Conservation (phyloP, 1,140 invertebrate species). For the Lysiphlebus fabarum region DNA sequence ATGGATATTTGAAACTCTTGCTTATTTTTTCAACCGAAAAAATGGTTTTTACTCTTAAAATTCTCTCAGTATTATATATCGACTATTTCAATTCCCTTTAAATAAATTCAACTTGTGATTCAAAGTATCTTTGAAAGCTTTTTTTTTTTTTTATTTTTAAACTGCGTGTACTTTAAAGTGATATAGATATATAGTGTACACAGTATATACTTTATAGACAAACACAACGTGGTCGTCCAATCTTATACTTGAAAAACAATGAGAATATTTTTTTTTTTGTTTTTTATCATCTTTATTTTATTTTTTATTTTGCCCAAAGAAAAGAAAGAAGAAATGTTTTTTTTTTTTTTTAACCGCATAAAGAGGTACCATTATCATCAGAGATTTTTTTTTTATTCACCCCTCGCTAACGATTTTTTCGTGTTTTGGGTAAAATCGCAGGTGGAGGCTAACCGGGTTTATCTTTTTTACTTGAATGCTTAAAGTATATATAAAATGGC, state of each 20-base stretch:
- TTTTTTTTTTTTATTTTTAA: constrained; percentile 15
- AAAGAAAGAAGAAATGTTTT: neutral
- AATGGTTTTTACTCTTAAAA: no score
- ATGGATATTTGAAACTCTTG: no score
- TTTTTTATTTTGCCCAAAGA: neutral
- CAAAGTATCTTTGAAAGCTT: constrained; percentile 19
- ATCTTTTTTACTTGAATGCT: constrained; percentile 8
- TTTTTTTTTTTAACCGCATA: constrained; percentile 4
- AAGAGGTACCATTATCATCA: constrained; percentile 13
- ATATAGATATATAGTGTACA: neutral
- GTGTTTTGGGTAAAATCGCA: neutral
- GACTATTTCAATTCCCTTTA: constrained; percentile 15
- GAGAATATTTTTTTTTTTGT: neutral
- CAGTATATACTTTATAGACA: constrained; percentile 3
- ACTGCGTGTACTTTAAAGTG: neutral
- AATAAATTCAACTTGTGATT: constrained; percentile 17
- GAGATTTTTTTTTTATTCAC: constrained; percentile 13
- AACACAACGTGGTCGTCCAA: neutral
- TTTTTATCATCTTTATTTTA: no score
- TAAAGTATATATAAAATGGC: neutral
- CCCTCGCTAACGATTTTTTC: constrained; percentile 14
- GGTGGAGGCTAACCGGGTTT: neutral
- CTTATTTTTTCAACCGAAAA: no score
- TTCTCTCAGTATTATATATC: neutral
- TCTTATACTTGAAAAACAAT: constrained; percentile 10